Base-by-base conservation (phyloP, 1,140 invertebrate genomes). In the Nixonia krombeini region DNA sequence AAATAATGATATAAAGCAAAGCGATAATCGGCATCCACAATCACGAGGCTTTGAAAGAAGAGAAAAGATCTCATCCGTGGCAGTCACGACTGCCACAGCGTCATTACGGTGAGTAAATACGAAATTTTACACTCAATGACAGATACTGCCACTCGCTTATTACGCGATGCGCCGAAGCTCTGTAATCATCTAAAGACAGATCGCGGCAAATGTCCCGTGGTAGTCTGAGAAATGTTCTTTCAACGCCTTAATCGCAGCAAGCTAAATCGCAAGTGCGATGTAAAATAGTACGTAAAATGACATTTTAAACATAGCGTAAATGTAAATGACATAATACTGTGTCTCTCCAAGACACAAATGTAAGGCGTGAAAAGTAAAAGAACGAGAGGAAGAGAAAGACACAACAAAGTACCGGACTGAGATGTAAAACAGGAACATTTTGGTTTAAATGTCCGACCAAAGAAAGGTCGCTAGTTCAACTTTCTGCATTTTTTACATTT, bases 71-170 rank as follows among this genome's bases (percentile, higher is more conserved):
- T 35, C 42, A 51, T 68, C 40, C 23, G 17, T 13, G 56, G 49
- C 49, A 68, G 65, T 68, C 65, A 68, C 65, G 65, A 68, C 26
- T 40, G 18, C 1, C 9, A 47, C 51, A 35, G 42, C 40, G 42
- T 69, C 26, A 55, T 68, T 61, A 49, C 41, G 42, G 53, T 26
- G 21, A 50, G 35, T 38, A 45, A 40, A 28, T 44, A 49, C 15
- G 21, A 50, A 15, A 31, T 61, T 56, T 61, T 56, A 47, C 29
- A 45, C 29, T 51, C 16, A 51, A 21, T 26, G 25, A 56, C 46
- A 44, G 35, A 21, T 21, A 10, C 47, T 23, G 29, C 16, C 26
- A 12, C 46, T 51, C 29, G 38, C 51, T 61, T 55, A 63, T 69
- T 57, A 63, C 57, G 61, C 38, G 23, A 51, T 56, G 38, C 35